phyloP scores from a whole-genome alignment of 2,797 vertebrate genomes.

The Halcyon smyrnensis region DNA sequence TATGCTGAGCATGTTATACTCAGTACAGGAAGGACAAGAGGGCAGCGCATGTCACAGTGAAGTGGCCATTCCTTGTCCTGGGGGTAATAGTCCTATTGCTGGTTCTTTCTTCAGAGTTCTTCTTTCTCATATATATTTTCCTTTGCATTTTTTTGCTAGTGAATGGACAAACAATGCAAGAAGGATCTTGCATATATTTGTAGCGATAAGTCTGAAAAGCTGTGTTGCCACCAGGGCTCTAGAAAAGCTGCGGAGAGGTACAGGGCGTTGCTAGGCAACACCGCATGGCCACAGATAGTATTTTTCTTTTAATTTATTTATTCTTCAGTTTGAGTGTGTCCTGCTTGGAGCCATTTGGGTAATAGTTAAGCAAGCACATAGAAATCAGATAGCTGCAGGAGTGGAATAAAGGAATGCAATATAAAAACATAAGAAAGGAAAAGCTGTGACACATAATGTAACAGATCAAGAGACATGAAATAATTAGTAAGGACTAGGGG shows the following conservation, averaged over 20 bases:
- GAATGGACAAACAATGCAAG: neutral
- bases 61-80: neutral
- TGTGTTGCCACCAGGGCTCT: constrained; percentile 38
- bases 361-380: constrained; percentile 61
- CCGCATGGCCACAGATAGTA: constrained; percentile 35
- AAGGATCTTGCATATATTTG: constrained; percentile 41
- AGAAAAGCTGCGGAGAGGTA: constrained; percentile 32
- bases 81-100: neutral
- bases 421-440: neutral
- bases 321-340: constrained; percentile 67
- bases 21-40: neutral
- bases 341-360: constrained; percentile 66
- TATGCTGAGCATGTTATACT: neutral
- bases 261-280: constrained; percentile 50
- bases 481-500: constrained; percentile 1
- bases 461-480: neutral
- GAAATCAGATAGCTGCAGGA: constrained; percentile 52
- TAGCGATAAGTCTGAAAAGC: constrained; percentile 43
- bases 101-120: constrained; percentile 11
- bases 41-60: accelerated
- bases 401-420: constrained; percentile 30
- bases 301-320: constrained; percentile 67
- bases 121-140: constrained; percentile 28
- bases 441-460: neutral
- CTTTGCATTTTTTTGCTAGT: constrained; percentile 17